phyloP scores from a whole-genome alignment of 2,888 invertebrate species.

The Zhengitettix transpicula region DNA sequence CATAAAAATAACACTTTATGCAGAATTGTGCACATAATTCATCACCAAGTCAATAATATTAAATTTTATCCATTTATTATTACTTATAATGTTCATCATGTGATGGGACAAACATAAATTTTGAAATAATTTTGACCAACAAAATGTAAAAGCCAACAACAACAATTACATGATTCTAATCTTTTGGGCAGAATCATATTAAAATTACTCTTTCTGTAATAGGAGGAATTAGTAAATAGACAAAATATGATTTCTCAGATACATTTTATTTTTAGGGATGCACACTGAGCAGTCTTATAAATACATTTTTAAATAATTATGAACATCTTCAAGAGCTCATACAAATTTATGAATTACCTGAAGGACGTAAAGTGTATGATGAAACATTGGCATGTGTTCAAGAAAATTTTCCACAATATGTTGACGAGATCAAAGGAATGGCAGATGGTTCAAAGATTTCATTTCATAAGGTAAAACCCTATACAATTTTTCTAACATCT shows the following conservation, averaged over 20 bases:
- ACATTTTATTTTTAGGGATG: conserved; percentile 44
- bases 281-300: conserved; percentile 56
- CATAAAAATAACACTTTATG: too few species aligned
- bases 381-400: conserved; percentile 51
- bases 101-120: too few species aligned
- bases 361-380: conserved; percentile 55
- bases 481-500: too few species aligned
- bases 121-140: too few species aligned
- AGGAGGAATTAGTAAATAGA: background rate
- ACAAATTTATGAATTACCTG: conserved; percentile 49
- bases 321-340: conserved; percentile 47
- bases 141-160: too few species aligned
- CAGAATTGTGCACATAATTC: too few species aligned
- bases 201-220: too few species aligned
- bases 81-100: too few species aligned
- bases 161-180: too few species aligned
- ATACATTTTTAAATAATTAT: conserved; percentile 42
- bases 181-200: too few species aligned
- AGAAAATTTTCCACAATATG: conserved; percentile 60
- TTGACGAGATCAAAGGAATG: conserved; percentile 67
- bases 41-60: too few species aligned
- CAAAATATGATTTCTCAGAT: background rate
- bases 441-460: conserved; percentile 72
- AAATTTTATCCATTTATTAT: too few species aligned
- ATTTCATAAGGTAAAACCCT: conserved; percentile 41